phyloP scores from a whole-genome alignment of 2,888 invertebrate species.

The Magallana nippona region DNA sequence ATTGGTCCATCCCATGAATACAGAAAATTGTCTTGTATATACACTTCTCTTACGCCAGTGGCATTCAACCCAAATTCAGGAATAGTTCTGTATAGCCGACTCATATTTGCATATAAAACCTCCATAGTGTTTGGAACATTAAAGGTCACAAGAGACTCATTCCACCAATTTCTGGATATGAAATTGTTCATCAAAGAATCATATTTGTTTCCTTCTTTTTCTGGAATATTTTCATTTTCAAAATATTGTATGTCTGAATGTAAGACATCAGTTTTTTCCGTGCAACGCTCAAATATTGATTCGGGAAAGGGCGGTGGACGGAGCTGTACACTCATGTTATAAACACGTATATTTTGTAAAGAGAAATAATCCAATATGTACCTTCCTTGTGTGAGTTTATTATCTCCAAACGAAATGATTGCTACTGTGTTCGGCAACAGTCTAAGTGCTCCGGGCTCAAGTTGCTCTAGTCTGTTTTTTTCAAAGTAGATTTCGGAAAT shows the following conservation, averaged over 20 bases:
- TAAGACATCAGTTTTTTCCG: background rate
- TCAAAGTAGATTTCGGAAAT: conserved; percentile 36
- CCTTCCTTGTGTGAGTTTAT: conserved; percentile 38
- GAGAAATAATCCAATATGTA: background rate
- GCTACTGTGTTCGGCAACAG: conserved; percentile 12
- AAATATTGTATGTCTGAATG: no score
- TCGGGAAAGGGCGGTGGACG: background rate
- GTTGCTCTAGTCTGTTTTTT: conserved; percentile 26
- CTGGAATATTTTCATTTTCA: background rate
- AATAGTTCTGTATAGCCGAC: background rate
- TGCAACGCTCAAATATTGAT: conserved; percentile 32
- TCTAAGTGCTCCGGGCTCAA: conserved; percentile 13
- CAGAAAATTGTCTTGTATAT: background rate
- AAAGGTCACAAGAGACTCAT: background rate
- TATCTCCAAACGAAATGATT: conserved; percentile 31
- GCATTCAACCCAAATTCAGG: background rate
- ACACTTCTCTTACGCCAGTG: background rate
- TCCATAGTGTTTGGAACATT: background rate
- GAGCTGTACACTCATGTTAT: conserved; percentile 39
- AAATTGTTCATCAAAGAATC: background rate
- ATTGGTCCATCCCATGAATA: background rate
- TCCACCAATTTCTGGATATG: no score
- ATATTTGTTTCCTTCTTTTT: background rate
- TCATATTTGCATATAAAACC: background rate
- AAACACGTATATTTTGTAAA: conserved; percentile 13